A percentile compares a stretch with the other conserved stretches of the same genome.
phyloP scores from a whole-genome alignment of 2,888 invertebrate genomes.

The Itoplectis maculator region DNA sequence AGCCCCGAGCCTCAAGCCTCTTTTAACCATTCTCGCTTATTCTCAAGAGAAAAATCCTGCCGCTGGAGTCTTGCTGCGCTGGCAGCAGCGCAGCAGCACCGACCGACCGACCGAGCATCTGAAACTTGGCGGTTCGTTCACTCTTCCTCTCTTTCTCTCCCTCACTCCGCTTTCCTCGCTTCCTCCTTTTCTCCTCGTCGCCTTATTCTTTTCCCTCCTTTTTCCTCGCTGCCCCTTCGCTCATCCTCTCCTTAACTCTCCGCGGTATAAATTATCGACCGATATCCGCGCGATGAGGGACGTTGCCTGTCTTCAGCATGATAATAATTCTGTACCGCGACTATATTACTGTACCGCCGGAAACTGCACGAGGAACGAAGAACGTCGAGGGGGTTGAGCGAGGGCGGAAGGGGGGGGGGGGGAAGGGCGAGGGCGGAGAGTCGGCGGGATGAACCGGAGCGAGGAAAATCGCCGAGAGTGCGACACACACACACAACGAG shows the following conservation, averaged over 20 bases:
- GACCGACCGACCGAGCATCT: slow-evolving; percentile 10
- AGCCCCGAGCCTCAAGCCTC: slow-evolving; percentile 56
- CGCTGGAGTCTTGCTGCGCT: slow-evolving; percentile 41
- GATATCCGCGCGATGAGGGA: slow-evolving; percentile 31
- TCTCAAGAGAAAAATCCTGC: slow-evolving; percentile 37
- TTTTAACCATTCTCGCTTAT: slow-evolving; percentile 52
- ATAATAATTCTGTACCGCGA: slow-evolving; percentile 14
- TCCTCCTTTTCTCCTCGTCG: slow-evolving; percentile 19
- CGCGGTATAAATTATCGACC: slow-evolving; percentile 61
- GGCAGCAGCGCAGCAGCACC: slow-evolving; percentile 20
- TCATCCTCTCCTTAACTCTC: slow-evolving; percentile 48
- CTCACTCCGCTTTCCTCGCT: slow-evolving; percentile 22
- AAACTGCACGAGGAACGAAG: neutral
- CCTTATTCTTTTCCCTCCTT: slow-evolving; percentile 26
- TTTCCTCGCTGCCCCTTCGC: slow-evolving; percentile 20
- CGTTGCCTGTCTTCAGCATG: slow-evolving; percentile 22
- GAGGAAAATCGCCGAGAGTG: neutral
- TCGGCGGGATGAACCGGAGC: slow-evolving; percentile 9
- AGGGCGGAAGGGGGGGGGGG: too few species aligned
- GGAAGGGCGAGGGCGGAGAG: too few species aligned
- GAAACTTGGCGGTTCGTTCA: slow-evolving; percentile 53
- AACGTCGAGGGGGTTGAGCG: too few species aligned
- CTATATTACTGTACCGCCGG: slow-evolving; percentile 6
- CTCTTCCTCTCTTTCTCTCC: slow-evolving; percentile 20
- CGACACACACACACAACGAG: neutral